Conservation (phyloP, 92 coral and sea anemone species). For the Pocillopora meandrina region DNA sequence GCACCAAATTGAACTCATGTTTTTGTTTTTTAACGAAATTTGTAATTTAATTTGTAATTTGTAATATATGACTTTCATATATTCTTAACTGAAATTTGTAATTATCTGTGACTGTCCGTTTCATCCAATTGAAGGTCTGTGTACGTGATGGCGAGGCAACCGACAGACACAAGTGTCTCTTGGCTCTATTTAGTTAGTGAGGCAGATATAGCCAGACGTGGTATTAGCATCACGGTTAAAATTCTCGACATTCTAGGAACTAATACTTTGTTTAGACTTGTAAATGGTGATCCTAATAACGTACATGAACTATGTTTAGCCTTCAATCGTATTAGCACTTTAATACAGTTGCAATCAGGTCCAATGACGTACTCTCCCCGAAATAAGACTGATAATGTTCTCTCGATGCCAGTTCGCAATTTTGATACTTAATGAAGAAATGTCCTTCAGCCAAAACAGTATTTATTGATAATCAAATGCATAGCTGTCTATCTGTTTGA, state of each 20-base stretch:
- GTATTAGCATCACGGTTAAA: constrained; percentile 3
- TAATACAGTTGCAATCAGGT: background rate
- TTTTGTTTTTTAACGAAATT: background rate
- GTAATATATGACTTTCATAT: too few relatives aligned
- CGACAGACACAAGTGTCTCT: background rate
- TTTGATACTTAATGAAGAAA: background rate
- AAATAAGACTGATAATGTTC: background rate
- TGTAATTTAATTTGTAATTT: too few relatives aligned
- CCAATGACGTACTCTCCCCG: background rate
- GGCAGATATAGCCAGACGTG: constrained; percentile 44
- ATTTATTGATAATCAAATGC: background rate
- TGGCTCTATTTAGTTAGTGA: constrained; percentile 2
- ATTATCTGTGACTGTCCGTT: background rate
- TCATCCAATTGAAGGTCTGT: background rate
- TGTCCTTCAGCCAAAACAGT: background rate
- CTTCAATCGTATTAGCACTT: background rate
- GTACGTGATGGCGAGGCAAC: constrained; percentile 16
- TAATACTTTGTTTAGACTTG: constrained; percentile 36
- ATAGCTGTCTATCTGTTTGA: background rate
- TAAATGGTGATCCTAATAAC: background rate
- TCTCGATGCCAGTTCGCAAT: background rate
- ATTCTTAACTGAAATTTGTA: too few relatives aligned
- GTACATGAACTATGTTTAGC: constrained; percentile 1
- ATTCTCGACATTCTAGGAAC: constrained; percentile 35
- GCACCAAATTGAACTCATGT: constrained; percentile 39